Evolutionary conservation across 2,888 invertebrate species (phyloP).

Genomic region (Callinectes sapidus): DNA sequence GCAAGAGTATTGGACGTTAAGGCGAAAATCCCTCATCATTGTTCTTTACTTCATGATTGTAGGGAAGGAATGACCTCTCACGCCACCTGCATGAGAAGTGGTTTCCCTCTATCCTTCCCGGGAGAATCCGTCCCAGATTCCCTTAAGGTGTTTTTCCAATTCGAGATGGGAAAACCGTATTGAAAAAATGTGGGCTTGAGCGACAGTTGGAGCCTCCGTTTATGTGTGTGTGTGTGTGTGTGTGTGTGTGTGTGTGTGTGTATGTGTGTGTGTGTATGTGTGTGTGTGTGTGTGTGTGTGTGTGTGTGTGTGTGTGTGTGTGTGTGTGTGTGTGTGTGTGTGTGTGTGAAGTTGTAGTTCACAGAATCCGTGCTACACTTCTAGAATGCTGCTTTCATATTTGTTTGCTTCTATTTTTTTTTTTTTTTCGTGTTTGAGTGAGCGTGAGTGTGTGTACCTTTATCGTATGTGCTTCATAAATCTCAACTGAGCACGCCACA

Average conservation of each 20-base stretch:
- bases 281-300: not conserved
- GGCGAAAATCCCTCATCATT: not conserved
- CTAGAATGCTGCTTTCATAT: no score
- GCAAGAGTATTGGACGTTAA: not conserved
- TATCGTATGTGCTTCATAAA: not conserved
- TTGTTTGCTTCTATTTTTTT: no score
- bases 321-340: not conserved
- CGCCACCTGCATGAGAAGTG: not conserved
- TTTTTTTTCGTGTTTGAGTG: not conserved
- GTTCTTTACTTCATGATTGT: constrained; percentile 9
- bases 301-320: no score
- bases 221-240: not conserved
- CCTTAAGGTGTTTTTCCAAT: not conserved
- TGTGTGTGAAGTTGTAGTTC: not conserved
- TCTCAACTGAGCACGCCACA: not conserved
- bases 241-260: not conserved
- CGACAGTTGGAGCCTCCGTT: not conserved
- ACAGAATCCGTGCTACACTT: no score
- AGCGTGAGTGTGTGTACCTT: not conserved
- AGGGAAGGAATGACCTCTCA: not conserved
- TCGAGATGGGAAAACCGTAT: not conserved
- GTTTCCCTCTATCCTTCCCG: not conserved
- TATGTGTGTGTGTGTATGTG: not conserved
- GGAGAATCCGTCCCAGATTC: not conserved
- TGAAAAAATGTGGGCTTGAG: not conserved